These are phyloP conservation scores for Drosophila neonasuta DNA, from an alignment of 2,888 invertebrate genomes.

Conservation along the genomic window DNA sequence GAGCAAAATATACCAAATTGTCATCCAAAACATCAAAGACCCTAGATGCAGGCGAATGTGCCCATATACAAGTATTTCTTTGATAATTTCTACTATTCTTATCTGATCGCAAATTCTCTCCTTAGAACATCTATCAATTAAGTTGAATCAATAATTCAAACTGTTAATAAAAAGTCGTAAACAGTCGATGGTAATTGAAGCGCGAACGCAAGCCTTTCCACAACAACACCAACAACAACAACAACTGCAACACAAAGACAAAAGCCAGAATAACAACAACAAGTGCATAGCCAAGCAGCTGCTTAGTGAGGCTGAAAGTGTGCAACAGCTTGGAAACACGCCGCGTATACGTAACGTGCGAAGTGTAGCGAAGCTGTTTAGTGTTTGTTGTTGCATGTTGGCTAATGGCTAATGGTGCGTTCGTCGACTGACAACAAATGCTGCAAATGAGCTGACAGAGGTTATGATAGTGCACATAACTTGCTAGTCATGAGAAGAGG, in stretches of 20 bases:
- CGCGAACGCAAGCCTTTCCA: conserved; percentile 7
- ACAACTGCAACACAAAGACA: background rate
- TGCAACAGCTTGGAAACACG: conserved; percentile 73
- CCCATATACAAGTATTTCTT: too few species aligned
- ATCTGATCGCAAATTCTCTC: too few species aligned
- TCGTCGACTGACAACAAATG: conserved; percentile 62
- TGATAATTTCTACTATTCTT: too few species aligned
- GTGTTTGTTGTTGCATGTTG: conserved; percentile 37
- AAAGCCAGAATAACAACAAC: conserved; percentile 8
- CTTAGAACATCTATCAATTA: background rate
- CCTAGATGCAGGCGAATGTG: too few species aligned
- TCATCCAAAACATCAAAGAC: too few species aligned
- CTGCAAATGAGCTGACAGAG: conserved; percentile 73
- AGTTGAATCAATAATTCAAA: background rate
- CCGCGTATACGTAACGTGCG: conserved; percentile 64
- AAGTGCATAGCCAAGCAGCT: conserved; percentile 42
- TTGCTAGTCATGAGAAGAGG: conserved; percentile 13
- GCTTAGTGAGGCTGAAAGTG: conserved; percentile 72
- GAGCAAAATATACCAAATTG: too few species aligned
- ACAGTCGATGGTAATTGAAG: conserved; percentile 9
- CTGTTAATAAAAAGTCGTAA: conserved; percentile 4
- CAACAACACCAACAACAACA: conserved; percentile 2
- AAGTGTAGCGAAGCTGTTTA: conserved; percentile 30
- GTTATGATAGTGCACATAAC: conserved; percentile 63
- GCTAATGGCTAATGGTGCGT: conserved; percentile 60